These are phyloP conservation scores for Sebastes trivittatus DNA, from an alignment of 2,797 vertebrate genomes.

Conservation along the genomic window DNA sequence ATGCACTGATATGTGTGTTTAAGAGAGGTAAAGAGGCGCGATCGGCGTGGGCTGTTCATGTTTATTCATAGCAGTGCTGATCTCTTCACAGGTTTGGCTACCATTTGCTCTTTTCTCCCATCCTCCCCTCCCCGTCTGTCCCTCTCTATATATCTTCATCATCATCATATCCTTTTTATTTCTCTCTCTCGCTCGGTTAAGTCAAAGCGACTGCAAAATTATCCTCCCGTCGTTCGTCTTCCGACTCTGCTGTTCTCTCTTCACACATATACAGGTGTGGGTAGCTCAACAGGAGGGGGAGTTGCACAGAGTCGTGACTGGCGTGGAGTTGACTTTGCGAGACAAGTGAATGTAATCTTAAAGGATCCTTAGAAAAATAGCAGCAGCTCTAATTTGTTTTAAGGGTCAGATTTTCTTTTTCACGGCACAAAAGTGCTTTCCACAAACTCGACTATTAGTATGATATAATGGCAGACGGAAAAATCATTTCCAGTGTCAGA, in stretches of 20 bases:
- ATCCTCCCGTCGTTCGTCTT: neutral
- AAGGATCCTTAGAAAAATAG: neutral
- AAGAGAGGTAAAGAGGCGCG: conserved; percentile 50
- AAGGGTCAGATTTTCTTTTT: neutral
- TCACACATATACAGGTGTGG: conserved; percentile 38
- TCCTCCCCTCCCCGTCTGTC: conserved; percentile 23
- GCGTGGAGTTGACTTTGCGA: conserved; percentile 22
- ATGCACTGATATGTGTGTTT: conserved; percentile 37
- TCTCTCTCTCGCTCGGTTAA: neutral
- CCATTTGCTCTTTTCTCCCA: conserved; percentile 45
- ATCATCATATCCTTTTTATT: conserved; percentile 15
- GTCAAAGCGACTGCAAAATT: conserved; percentile 7
- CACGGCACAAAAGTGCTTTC: neutral
- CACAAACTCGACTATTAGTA: neutral
- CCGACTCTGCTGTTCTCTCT: conserved; percentile 20
- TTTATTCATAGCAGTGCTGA: conserved; percentile 78
- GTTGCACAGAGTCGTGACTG: conserved; percentile 54
- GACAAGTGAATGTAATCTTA: conserved; percentile 2
- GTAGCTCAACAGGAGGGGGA: conserved; percentile 28
- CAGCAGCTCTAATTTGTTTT: neutral
- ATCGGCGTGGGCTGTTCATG: conserved; percentile 74
- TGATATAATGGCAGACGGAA: neutral
- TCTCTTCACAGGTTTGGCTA: conserved; percentile 65
- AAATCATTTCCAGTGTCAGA: neutral
- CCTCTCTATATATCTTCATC: neutral